Conservation (phyloP, 2,888 invertebrate species). For the Thyatira batis region DNA sequence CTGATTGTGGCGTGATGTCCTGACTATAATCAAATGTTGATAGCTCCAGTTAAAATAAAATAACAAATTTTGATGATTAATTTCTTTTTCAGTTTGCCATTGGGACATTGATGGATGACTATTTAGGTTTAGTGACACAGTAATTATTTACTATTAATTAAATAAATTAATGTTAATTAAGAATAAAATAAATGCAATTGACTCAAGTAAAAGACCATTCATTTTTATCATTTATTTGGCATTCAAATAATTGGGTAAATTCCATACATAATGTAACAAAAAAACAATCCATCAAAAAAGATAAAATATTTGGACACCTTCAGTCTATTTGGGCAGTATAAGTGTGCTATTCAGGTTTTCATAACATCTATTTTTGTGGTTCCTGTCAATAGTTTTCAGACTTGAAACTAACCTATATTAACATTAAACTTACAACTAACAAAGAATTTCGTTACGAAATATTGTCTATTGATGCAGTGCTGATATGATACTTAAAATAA, state of each 20-base stretch:
- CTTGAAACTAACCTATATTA: conserved; percentile 39
- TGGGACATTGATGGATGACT: conserved; percentile 99
- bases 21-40: no score
- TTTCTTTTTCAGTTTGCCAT: conserved; percentile 94
- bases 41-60: no score
- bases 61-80: conserved; percentile 17
- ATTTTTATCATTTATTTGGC: conserved; percentile 76
- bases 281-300: conserved; percentile 66
- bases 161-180: conserved; percentile 21
- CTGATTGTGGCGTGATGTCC: no score
- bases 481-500: conserved; percentile 5
- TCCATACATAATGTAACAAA: conserved; percentile 76
- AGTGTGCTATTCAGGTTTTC: conserved; percentile 42
- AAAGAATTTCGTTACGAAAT: conserved; percentile 16
- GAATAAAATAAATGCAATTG: conserved; percentile 23
- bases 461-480: conserved; percentile 31
- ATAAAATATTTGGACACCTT: conserved; percentile 77
- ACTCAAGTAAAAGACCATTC: conserved; percentile 40
- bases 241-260: conserved; percentile 77
- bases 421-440: conserved; percentile 37
- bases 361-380: conserved; percentile 32
- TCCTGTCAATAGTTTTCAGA: conserved; percentile 27
- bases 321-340: conserved; percentile 78
- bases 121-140: conserved; percentile 89
- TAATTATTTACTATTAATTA: conserved; percentile 36